Base-by-base conservation (phyloP, 2,888 invertebrate species). In the Corbicula japonica region DNA sequence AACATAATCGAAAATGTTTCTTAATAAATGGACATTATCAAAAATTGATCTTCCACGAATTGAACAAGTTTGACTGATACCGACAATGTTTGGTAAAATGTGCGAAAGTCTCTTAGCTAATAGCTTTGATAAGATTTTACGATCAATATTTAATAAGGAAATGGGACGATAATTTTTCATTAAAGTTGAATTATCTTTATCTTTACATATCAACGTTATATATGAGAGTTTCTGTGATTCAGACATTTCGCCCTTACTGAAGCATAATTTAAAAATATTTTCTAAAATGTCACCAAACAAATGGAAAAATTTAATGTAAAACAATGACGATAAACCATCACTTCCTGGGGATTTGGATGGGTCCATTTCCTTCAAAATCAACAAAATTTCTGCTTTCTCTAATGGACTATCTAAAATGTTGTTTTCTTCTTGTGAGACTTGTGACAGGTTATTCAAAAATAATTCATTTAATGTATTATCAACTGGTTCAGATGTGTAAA, bases 81-180 rank as follows among this genome's bases (percentile, higher is more conserved):
- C n/a, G n/a, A n/a, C 84, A 81, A 76, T 85, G 83, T 46, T 82
- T 72, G 15, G 41, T 41, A 41, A 41, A 41, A 41, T 18, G 18
- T 44, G 23, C 26, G 66, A 44, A 38, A 85, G 71, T 10, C 81
- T 50, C 15, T 66, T 41, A 0, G 54, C 48, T 18, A 85, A 50
- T 18, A 65, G 26, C 76, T 85, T 84, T 3, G 83, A 81, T 1
- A 86, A 41, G 58, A 84, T 78, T 69, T 86, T 84, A 21, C 81
- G 69, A 52, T 86, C 85, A 10, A 75, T 41, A 72, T 84, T 82
- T 15, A 85, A 38, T 10, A 86, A 52, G 18, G 80, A 80, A 30
- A 86, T 86, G 12, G 84, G 87, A 21, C 83, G 48, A 61, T 76
- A 86, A 54, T 69, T 72, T 63, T 84, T 77, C 35, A 85, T 41